phyloP scores from a whole-genome alignment of 2,888 invertebrate species.

The Lymantria monacha region DNA sequence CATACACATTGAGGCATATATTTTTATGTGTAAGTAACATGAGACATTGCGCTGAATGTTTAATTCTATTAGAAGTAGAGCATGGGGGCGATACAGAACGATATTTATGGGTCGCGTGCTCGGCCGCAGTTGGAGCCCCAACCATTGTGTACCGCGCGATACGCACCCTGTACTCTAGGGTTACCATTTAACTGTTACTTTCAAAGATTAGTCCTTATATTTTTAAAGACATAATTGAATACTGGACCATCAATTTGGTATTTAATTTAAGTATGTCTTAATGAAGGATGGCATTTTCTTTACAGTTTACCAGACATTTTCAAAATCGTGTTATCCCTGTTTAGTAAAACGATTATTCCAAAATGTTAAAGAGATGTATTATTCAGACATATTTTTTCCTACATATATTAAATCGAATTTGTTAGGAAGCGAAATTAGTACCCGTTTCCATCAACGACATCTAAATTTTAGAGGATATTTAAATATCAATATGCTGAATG shows the following conservation, averaged over 20 bases:
- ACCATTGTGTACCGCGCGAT: conserved; percentile 6
- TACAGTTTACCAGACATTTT: not conserved
- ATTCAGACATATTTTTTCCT: no score
- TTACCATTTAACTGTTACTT: not conserved
- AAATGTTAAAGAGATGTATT: no score
- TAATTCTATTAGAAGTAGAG: conserved; percentile 13
- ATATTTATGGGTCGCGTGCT: conserved; percentile 32
- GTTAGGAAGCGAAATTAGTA: no score
- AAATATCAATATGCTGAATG: no score
- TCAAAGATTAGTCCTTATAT: not conserved
- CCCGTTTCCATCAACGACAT: no score
- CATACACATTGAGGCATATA: not conserved
- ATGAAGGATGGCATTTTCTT: not conserved
- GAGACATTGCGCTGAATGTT: conserved; percentile 3
- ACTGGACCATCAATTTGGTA: not conserved
- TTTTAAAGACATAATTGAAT: not conserved
- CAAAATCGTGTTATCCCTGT: no score
- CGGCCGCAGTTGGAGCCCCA: conserved; percentile 15
- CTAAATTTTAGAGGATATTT: no score
- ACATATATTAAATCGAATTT: no score
- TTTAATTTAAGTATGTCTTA: not conserved
- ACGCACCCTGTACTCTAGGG: conserved; percentile 7
- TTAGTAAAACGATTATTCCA: no score
- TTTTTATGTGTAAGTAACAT: conserved; percentile 2
- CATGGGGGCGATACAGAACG: conserved; percentile 9